phyloP scores from a whole-genome alignment of 2,113 vertebrate genomes.

The Pipa parva region DNA sequence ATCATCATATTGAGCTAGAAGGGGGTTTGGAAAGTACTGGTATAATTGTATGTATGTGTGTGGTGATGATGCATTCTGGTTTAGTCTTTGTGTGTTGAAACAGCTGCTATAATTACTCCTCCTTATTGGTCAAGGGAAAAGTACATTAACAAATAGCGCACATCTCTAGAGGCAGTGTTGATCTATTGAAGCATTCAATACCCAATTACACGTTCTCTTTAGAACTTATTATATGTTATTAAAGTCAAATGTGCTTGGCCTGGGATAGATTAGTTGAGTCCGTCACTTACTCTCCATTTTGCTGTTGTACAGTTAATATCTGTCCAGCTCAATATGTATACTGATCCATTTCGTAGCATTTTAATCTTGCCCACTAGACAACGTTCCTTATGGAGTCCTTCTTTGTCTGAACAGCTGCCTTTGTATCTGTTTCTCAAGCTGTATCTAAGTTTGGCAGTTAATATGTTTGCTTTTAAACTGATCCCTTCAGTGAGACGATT shows the following conservation, averaged over 20 bases:
- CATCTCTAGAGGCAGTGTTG: neutral
- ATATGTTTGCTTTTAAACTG: constrained; percentile 9
- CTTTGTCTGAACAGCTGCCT: constrained; percentile 8
- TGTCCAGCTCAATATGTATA: neutral
- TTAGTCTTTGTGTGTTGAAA: too few relatives aligned
- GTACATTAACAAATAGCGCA: too few relatives aligned
- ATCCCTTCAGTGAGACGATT: neutral
- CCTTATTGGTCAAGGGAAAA: too few relatives aligned
- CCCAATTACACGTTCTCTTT: neutral
- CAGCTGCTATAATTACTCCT: too few relatives aligned
- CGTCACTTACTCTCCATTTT: neutral
- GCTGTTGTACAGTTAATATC: neutral
- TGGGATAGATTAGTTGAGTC: neutral
- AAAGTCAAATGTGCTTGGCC: neutral
- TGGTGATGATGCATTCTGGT: too few relatives aligned
- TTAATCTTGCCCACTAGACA: neutral
- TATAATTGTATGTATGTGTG: too few relatives aligned
- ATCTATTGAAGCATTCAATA: neutral
- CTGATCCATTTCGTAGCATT: neutral
- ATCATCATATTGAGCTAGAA: too few relatives aligned
- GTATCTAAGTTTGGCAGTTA: constrained; percentile 1
- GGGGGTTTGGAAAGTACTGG: too few relatives aligned
- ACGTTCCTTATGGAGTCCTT: neutral
- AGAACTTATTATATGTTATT: neutral
- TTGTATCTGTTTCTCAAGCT: neutral